Evolutionary conservation across 1,140 invertebrate genomes (phyloP), one percentile per base, ranked within the genome.

Genomic region (Lepidostoma basale): DNA sequence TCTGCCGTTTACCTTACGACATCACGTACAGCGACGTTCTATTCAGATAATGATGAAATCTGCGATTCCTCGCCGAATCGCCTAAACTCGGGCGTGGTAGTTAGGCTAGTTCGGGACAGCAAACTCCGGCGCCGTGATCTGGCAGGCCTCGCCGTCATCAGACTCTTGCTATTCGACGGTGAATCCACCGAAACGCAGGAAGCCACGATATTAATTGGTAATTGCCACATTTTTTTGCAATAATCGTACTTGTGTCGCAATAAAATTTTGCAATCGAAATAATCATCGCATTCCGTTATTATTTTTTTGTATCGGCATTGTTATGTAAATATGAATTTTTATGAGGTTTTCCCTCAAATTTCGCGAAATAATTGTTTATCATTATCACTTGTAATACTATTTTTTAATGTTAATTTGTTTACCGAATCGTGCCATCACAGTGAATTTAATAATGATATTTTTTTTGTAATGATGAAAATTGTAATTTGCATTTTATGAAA

Each of bases 1-100:
- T 77, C 80, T 26, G 79, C 76, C 62, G 77, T 83, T 18, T 83
- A 82, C 74, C 77, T 83, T 68, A 74, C 75, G n/a, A 83, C 82
- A 20, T 78, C 75, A 47, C 75, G 73, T 12, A 78, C 79, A 60
- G 80, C 75, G 10, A 66, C 76, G 16, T 77, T 79, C 75, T 83
- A 82, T 74, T 81, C 81, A 71, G 71, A 75, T 25, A 83, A 83
- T 52, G 82, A 83, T 62, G 78, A 78, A 14, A 69, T 74, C 14
- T 68, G 64, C 56, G 65, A 66, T 44, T 33, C 52, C 58, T 49
- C 74, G 25, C 59, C 25, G 10, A 30, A 47, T 4, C 45, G 65
- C 14, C 40, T 74, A 74, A 58, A 73, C 70, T 26, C 63, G 36
- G n/a, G 58, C 74, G 16, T 75, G 70, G 23, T 75, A 77, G 54